These are phyloP conservation scores for Ctenodactylus gundi DNA, from an alignment of 2,113 vertebrate species.

Conservation along the genomic window DNA sequence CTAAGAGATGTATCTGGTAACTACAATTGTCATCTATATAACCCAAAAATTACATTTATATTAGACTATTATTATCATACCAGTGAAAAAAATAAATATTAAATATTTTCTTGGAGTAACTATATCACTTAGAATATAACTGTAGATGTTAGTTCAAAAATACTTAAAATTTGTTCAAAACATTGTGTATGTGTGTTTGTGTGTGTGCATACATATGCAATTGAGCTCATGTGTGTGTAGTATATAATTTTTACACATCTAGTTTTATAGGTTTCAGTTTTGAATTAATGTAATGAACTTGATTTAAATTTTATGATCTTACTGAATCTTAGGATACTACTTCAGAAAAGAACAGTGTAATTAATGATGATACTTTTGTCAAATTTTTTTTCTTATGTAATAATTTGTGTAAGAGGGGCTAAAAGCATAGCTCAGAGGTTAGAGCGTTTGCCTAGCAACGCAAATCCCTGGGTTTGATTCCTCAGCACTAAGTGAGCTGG, in stretches of 20 bases:
- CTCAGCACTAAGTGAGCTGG: no score
- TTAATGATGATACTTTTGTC: background rate
- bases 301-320: background rate
- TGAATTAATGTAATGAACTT: background rate
- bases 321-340: background rate
- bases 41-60: background rate
- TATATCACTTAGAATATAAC: background rate
- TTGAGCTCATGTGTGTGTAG: background rate
- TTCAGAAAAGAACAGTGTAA: background rate
- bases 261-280: background rate
- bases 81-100: background rate
- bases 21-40: background rate
- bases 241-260: background rate
- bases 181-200: background rate
- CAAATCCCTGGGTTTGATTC: no score
- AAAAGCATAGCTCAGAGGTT: no score
- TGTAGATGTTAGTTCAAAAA: background rate
- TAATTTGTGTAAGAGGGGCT: background rate
- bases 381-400: background rate
- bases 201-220: fast-evolving
- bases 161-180: background rate
- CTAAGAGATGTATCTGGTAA: background rate
- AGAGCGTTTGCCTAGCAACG: no score
- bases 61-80: background rate
- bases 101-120: background rate